phyloP scores from a whole-genome alignment of 2,888 invertebrate species.

The Tetragnatha montana region DNA sequence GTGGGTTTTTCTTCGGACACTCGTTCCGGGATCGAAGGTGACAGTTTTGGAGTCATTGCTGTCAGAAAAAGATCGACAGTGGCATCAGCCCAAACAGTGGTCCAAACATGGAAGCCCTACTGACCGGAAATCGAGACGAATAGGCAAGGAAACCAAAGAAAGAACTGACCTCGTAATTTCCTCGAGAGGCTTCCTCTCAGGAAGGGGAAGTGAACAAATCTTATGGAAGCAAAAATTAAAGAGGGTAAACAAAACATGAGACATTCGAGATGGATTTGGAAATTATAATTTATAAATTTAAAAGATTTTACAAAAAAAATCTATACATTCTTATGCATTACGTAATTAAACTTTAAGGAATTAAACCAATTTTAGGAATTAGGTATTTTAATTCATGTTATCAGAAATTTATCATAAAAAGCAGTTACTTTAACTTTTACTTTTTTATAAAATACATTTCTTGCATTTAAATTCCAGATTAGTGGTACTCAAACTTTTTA shows the following conservation, averaged over 20 bases:
- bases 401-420: too few species aligned
- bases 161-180: slow-evolving; percentile 57
- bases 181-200: slow-evolving; percentile 35
- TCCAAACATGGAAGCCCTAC: slow-evolving; percentile 13
- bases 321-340: too few species aligned
- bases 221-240: background rate
- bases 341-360: too few species aligned
- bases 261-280: too few species aligned
- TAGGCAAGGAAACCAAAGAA: slow-evolving; percentile 42
- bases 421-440: too few species aligned
- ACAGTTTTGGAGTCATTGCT: background rate
- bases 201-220: slow-evolving; percentile 38
- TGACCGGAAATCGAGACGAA: slow-evolving; percentile 43
- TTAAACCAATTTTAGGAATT: too few species aligned
- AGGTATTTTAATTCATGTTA: too few species aligned
- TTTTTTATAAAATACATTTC: too few species aligned
- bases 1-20: background rate
- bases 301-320: background rate
- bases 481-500: too few species aligned
- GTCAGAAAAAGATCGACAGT: background rate
- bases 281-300: too few species aligned
- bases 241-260: background rate
- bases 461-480: too few species aligned
- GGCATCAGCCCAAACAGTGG: background rate
- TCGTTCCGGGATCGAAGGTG: background rate